A percentile compares a stretch with the other conserved stretches of the same genome.
These are phyloP conservation scores for Aspidiotus rigidus DNA, from an alignment of 2,888 invertebrate genomes.

Conservation along the genomic window DNA sequence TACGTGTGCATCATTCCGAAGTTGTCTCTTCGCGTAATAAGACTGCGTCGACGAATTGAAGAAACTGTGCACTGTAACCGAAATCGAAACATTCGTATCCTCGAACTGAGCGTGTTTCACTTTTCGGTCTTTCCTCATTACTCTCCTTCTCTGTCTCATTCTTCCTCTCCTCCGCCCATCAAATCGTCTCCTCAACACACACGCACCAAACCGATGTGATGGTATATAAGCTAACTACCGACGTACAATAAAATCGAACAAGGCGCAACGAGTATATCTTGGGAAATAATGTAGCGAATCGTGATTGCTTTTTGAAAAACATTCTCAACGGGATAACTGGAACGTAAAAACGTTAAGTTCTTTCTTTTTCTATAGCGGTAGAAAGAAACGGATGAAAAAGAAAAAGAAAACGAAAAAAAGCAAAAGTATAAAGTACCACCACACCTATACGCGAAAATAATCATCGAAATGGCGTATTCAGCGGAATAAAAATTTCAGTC, in stretches of 20 bases:
- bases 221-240: too few relatives aligned
- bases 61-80: too few relatives aligned
- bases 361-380: background rate
- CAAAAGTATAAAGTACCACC: background rate
- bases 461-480: slow-evolving; percentile 10
- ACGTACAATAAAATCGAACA: background rate
- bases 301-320: slow-evolving; percentile 26
- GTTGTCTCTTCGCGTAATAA: too few relatives aligned
- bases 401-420: background rate
- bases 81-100: too few relatives aligned
- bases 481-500: background rate
- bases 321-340: slow-evolving; percentile 18
- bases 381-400: background rate
- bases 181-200: too few relatives aligned
- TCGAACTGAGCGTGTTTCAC: too few relatives aligned
- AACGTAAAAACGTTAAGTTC: slow-evolving; percentile 25
- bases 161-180: background rate
- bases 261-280: background rate
- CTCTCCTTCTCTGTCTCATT: background rate
- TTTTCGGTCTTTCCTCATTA: background rate
- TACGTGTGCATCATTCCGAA: too few relatives aligned
- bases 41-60: too few relatives aligned
- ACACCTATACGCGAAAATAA: background rate
- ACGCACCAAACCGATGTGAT: too few relatives aligned
- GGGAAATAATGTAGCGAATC: slow-evolving; percentile 22